These are phyloP conservation scores for Alethe diademata DNA, from an alignment of 2,113 vertebrate species.

Conservation along the genomic window DNA sequence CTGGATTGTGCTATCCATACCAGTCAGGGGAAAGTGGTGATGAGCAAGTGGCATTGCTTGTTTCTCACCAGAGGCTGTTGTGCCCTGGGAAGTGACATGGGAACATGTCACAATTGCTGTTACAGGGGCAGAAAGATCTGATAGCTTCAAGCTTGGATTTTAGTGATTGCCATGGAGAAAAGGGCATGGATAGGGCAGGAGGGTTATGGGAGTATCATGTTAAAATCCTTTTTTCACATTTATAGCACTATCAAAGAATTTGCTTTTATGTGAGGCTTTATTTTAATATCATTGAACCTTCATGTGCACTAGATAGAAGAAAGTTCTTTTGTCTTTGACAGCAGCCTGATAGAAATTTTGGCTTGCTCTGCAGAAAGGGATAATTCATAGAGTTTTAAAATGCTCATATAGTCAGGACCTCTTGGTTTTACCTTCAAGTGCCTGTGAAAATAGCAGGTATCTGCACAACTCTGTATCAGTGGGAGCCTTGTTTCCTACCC, in stretches of 20 bases:
- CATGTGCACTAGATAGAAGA: background rate
- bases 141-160: background rate
- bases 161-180: background rate
- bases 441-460: background rate
- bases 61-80: background rate
- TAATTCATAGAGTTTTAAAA: background rate
- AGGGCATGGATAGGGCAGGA: background rate
- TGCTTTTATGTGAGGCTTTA: background rate
- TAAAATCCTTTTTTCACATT: background rate
- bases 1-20: background rate
- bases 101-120: background rate
- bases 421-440: background rate
- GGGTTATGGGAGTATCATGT: background rate
- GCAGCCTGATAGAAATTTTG: background rate
- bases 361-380: background rate
- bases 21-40: background rate
- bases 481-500: background rate
- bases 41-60: background rate
- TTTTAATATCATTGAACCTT: background rate
- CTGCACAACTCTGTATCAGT: rapidly evolving
- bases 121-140: background rate
- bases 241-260: background rate
- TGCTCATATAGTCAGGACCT: background rate
- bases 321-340: background rate
- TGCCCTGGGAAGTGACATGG: background rate